Percentiles rank a stretch among this genome's conserved stretches.
These are phyloP conservation scores for Rhipidura dahli DNA, from an alignment of 2,113 vertebrate genomes.

Conservation along the genomic window DNA sequence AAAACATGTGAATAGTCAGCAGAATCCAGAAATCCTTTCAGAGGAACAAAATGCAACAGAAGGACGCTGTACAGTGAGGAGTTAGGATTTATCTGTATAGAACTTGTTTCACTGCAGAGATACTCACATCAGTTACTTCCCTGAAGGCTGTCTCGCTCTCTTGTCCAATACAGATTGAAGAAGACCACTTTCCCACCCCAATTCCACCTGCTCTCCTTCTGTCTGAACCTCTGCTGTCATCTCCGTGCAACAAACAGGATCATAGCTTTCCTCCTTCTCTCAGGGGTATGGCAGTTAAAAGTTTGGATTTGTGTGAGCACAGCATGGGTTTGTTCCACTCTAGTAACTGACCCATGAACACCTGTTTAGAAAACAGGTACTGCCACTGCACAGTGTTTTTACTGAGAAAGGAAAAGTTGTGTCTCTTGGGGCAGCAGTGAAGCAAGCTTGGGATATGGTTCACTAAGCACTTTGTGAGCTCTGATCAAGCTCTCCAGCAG, in stretches of 20 bases:
- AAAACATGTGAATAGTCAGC: not conserved
- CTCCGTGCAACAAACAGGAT: not conserved
- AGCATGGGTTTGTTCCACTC: not conserved
- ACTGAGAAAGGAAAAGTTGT: not conserved
- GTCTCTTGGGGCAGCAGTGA: not conserved
- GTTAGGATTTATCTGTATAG: not conserved
- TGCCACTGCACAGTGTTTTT: not conserved
- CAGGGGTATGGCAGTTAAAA: not conserved
- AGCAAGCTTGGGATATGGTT: not conserved
- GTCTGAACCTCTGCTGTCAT: not conserved
- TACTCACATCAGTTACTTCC: not conserved
- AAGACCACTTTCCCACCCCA: not conserved
- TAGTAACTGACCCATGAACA: not conserved
- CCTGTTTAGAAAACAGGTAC: not conserved
- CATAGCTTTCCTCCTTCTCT: not conserved
- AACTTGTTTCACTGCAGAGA: not conserved
- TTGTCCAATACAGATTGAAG: not conserved
- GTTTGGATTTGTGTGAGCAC: not conserved
- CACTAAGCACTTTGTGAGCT: not conserved
- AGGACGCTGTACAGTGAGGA: not conserved
- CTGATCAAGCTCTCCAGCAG: not conserved
- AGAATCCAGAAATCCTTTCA: not conserved
- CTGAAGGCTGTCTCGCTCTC: not conserved
- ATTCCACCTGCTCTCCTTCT: not conserved
- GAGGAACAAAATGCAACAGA: not conserved